A percentile compares a stretch with the other conserved stretches of the same genome.
These are phyloP conservation scores for Xestia ashworthii DNA, from an alignment of 2,888 invertebrate species.

Conservation along the genomic window DNA sequence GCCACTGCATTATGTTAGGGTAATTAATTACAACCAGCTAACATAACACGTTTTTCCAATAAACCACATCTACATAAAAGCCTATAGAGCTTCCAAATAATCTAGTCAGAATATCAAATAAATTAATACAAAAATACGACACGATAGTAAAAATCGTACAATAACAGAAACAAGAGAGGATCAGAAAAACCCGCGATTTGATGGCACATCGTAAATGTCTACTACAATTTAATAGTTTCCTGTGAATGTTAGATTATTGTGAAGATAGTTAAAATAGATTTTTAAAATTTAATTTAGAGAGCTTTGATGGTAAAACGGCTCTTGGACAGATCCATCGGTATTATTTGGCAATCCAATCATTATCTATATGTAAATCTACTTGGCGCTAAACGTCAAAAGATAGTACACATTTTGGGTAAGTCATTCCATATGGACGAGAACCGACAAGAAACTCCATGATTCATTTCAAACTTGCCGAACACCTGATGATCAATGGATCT, in stretches of 20 bases:
- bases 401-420: neutral
- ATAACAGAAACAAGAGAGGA: constrained; percentile 8
- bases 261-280: constrained; percentile 27
- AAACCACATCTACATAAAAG: neutral
- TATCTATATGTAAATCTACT: neutral
- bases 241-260: constrained; percentile 7
- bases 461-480: neutral
- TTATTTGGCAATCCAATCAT: too few species aligned
- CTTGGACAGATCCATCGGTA: neutral
- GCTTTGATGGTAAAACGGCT: neutral
- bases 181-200: constrained; percentile 3
- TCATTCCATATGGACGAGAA: too few species aligned
- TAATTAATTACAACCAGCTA: neutral
- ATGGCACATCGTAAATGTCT: constrained; percentile 48
- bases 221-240: constrained; percentile 34
- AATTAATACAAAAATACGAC: constrained; percentile 36
- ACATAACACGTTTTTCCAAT: neutral
- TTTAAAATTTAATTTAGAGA: constrained; percentile 32
- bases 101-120: constrained; percentile 34
- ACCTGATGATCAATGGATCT: neutral
- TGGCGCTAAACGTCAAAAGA: neutral
- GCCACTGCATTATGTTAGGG: too few species aligned
- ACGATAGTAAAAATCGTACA: constrained; percentile 9
- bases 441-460: neutral
- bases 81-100: constrained; percentile 27